Conservation (phyloP, 2,113 vertebrate genomes). For the Paramormyrops kingsleyae region DNA sequence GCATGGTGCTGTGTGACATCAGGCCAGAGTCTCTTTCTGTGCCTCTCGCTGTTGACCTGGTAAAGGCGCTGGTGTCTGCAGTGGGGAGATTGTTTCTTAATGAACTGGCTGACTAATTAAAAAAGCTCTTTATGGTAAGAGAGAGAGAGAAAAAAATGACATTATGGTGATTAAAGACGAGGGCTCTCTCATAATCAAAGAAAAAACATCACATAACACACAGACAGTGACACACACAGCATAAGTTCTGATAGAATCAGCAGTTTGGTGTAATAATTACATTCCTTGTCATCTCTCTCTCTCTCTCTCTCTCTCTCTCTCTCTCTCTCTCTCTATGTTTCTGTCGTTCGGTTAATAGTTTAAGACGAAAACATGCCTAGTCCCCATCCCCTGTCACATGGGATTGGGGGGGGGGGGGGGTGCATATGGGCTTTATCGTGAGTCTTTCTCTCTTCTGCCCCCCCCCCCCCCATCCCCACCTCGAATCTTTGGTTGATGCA, state of each 20-base stretch:
- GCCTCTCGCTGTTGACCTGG: constrained; percentile 31
- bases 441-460: not conserved
- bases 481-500: not conserved
- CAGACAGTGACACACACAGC: not conserved
- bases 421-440: not conserved
- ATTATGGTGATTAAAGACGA: constrained; percentile 27
- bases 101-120: constrained; percentile 34
- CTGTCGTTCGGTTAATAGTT: not conserved
- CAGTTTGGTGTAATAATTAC: constrained; percentile 7
- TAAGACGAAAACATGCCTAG: not conserved
- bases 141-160: not conserved
- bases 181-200: constrained; percentile 3
- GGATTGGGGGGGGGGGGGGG: not conserved
- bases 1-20: not conserved
- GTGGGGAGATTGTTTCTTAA: constrained; percentile 44
- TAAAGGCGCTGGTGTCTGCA: not conserved
- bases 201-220: constrained; percentile 8
- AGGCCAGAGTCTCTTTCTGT: not conserved
- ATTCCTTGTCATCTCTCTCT: not conserved
- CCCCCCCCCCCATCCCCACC: not conserved
- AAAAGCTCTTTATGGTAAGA: constrained; percentile 11
- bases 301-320: not conserved
- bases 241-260: constrained; percentile 12
- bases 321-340: not conserved
- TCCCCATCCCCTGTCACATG: not conserved